phyloP scores from a whole-genome alignment of 1,140 invertebrate species.

The Drosophila ambigua region DNA sequence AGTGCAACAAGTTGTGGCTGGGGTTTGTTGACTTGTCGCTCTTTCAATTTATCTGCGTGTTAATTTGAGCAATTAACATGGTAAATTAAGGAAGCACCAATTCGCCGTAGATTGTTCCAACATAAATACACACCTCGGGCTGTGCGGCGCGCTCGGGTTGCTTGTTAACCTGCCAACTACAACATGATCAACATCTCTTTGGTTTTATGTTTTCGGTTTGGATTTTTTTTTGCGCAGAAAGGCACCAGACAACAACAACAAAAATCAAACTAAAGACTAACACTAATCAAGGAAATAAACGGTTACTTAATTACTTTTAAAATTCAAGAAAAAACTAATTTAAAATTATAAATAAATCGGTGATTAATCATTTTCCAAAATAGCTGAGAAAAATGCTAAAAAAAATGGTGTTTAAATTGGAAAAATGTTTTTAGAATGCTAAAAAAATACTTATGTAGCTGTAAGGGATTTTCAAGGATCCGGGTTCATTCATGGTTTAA shows the following conservation, averaged over 20 bases:
- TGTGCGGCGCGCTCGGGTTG: conserved; percentile 21
- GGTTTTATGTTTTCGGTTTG: conserved; percentile 18
- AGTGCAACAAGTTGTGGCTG: conserved; percentile 45
- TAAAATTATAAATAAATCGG: neutral
- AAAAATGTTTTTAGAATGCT: no score
- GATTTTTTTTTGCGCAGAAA: conserved; percentile 16
- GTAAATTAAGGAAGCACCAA: conserved; percentile 70
- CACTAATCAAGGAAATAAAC: neutral
- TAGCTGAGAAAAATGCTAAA: neutral
- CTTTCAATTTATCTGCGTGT: conserved; percentile 65
- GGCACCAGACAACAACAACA: neutral
- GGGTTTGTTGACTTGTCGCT: conserved; percentile 48
- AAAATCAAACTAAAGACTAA: conserved; percentile 10
- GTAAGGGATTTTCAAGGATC: no score
- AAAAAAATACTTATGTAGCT: no score
- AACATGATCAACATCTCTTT: conserved; percentile 53
- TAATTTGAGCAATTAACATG: conserved; percentile 69
- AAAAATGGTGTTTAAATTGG: neutral
- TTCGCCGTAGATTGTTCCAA: conserved; percentile 44
- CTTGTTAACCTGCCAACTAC: conserved; percentile 55
- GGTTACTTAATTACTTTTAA: conserved; percentile 14
- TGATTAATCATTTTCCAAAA: conserved; percentile 26
- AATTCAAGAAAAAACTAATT: neutral
- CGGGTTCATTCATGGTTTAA: no score
- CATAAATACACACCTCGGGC: conserved; percentile 51